Percentiles rank a stretch among this genome's conserved stretches.
phyloP scores from a whole-genome alignment of 37 sponge, comb jelly and placozoan species.

The Spongia lamella region DNA sequence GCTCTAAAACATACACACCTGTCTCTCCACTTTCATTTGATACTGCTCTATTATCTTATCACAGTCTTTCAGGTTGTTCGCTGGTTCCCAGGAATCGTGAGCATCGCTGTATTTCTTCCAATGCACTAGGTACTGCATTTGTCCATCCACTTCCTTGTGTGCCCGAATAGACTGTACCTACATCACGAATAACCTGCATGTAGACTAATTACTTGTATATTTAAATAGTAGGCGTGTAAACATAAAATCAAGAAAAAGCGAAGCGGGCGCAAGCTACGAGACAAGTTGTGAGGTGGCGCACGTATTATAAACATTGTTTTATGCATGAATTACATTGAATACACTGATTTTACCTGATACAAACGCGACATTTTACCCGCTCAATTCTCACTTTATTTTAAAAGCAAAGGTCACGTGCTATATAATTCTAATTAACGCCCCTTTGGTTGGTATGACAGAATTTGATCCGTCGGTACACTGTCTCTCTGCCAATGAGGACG shows the following conservation, averaged over 20 bases:
- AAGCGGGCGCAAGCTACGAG: no score
- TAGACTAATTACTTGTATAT: no score
- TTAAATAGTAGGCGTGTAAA: no score
- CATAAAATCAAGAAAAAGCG: no score
- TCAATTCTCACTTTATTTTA: not conserved
- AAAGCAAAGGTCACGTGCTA: not conserved
- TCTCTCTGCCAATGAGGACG: conserved; percentile 48
- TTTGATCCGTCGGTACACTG: conserved; percentile 41
- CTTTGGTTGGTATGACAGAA: conserved; percentile 30
- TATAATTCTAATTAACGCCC: not conserved
- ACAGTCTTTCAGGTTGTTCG: conserved; percentile 45
- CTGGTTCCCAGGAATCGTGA: conserved; percentile 77
- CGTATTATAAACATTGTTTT: not conserved
- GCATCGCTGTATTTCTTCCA: conserved; percentile 50
- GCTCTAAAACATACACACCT: no score
- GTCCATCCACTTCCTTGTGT: conserved; percentile 1
- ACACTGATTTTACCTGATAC: not conserved
- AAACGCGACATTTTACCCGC: not conserved
- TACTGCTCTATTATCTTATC: conserved; percentile 38
- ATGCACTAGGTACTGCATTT: conserved; percentile 37
- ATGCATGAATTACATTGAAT: not conserved
- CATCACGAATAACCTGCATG: not conserved
- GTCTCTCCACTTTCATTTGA: not conserved
- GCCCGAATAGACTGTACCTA: conserved; percentile 52
- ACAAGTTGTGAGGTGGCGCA: not conserved